Base-by-base conservation (phyloP, 2,113 vertebrate genomes). In the Pyrgilauda ruficollis region DNA sequence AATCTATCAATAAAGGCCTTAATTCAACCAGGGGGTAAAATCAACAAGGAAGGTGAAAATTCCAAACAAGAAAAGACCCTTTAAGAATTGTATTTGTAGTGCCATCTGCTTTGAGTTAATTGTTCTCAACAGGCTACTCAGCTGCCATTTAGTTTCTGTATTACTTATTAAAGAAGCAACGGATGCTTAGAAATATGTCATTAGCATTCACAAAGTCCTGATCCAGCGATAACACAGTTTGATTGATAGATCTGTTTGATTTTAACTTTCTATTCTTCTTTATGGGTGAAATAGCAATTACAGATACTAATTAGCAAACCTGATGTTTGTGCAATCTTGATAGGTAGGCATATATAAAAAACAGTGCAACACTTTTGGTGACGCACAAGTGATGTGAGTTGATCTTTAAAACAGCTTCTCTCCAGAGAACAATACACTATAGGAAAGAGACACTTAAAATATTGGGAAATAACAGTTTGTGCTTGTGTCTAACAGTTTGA, bases 81-180 rank as follows among this genome's bases (percentile, higher is more conserved):
- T 91, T 84, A 81, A 90, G 24, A 77, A 47, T 68, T 55, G 72
- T 61, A 37, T 93, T 96, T 96, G 80, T 84, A 92, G 55, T 89
- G 52, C 64, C 85, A 94, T 96, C 92, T 97, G 89, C 53, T 97
- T 95, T 78, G 63, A 95, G 62, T 80, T 97, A 96, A 95, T 96
- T 97, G 67, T 86, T 95, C 97, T 96, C 93, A 94, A 89, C 74
- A 91, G 91, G 80, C 67, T 92, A 85, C 77, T 94, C 56, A 80
- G 47, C 18, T 95, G 72, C 61, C 66, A 92, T 95, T 94, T 95
- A 73, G 77, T 86, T 55, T 91, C 88, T 91, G n/a, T 79, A 88
- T 89, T 83, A 86, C 55, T 80, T 90, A 83, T 80, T 94, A 83
- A 93, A 91, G 52, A 62, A 90, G 63, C 21, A 52, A n/a, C 3